Conservation (phyloP, 2,797 vertebrate genomes). For the Karalla daura region DNA sequence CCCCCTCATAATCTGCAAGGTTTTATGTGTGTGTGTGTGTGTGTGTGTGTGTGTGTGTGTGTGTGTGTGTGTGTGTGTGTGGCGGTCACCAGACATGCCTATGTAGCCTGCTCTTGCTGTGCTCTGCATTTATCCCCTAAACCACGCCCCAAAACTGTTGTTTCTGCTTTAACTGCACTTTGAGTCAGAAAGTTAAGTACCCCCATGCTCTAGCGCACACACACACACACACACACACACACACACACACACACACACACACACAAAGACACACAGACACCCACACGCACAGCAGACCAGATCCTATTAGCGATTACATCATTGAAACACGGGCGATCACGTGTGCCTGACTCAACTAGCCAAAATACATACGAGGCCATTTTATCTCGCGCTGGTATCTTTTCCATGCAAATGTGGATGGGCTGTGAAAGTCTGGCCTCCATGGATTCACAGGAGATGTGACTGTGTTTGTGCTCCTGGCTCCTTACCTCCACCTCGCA, state of each 20-base stretch:
- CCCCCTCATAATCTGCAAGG: slow-evolving; percentile 67
- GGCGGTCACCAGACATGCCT: slow-evolving; percentile 66
- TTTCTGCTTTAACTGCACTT: slow-evolving; percentile 47
- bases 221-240: neutral
- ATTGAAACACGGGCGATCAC: slow-evolving; percentile 50
- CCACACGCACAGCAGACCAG: neutral
- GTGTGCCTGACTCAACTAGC: slow-evolving; percentile 10
- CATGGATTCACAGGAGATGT: neutral
- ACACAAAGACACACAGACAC: neutral
- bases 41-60: slow-evolving; percentile 25
- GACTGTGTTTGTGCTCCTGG: neutral
- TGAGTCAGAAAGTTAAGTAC: slow-evolving; percentile 65
- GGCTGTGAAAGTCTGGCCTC: neutral
- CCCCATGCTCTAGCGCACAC: neutral
- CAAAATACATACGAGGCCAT: slow-evolving; percentile 16
- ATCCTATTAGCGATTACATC: slow-evolving; percentile 75
- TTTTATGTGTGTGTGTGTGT: slow-evolving; percentile 25
- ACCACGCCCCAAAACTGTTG: slow-evolving; percentile 52
- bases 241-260: neutral
- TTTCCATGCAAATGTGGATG: neutral
- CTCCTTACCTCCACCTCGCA: slow-evolving; percentile 95
- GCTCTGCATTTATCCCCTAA: slow-evolving; percentile 62
- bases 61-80: slow-evolving; percentile 39
- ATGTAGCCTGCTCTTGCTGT: slow-evolving; percentile 54
- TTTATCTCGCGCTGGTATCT: slow-evolving; percentile 1